A percentile compares a stretch with the other conserved stretches of the same genome.
Evolutionary conservation across 2,888 invertebrate genomes (phyloP).

Genomic region (Ochropleura plecta): DNA sequence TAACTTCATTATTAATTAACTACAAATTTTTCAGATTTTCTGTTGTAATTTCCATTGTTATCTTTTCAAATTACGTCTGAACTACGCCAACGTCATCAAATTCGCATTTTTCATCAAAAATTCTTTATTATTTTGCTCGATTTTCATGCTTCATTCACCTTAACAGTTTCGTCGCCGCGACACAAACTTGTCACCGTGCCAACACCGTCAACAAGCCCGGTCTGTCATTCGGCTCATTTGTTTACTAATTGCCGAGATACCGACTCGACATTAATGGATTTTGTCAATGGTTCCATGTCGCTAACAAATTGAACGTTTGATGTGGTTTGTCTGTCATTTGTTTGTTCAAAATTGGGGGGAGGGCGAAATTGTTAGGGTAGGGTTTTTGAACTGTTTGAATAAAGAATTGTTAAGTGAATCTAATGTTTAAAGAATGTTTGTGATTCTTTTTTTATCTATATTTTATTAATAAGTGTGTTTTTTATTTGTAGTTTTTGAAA

Average conservation of each 20-base stretch:
- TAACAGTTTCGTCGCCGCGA: constrained; percentile 60
- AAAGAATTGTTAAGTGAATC: constrained; percentile 32
- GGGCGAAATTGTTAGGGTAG: constrained; percentile 34
- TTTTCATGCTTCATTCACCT: constrained; percentile 46
- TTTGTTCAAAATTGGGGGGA: constrained; percentile 52
- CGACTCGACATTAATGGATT: constrained; percentile 87
- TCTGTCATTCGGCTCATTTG: constrained; percentile 89
- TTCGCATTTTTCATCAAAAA: not conserved
- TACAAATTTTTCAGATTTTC: not conserved
- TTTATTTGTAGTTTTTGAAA: no score
- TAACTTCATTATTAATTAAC: constrained; percentile 63
- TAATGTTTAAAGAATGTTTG: constrained; percentile 19
- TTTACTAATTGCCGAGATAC: constrained; percentile 87
- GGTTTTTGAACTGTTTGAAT: constrained; percentile 30
- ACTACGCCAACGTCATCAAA: constrained; percentile 14
- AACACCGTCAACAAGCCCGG: constrained; percentile 76
- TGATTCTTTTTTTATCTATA: not conserved
- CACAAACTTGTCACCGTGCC: constrained; percentile 84
- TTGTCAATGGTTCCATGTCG: constrained; percentile 84
- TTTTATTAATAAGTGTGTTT: no score
- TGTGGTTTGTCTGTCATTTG: constrained; percentile 72
- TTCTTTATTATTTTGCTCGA: constrained; percentile 6
- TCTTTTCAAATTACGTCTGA: constrained; percentile 36
- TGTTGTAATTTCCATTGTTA: constrained; percentile 29
- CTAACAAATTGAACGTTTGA: constrained; percentile 80